Conservation (phyloP, 2,888 invertebrate genomes). For the Chymomyza caudatula region DNA sequence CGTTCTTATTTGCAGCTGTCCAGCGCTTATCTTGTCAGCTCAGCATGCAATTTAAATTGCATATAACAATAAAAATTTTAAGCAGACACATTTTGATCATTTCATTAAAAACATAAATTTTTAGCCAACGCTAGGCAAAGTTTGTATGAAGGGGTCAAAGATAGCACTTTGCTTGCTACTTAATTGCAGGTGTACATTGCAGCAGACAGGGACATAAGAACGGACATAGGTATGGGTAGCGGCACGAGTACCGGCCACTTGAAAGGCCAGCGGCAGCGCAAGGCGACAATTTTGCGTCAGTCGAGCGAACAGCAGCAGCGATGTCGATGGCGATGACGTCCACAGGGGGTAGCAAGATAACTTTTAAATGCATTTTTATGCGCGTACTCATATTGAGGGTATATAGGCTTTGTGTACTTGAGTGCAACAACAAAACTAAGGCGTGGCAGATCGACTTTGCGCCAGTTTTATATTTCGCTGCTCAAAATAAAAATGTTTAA, state of each 20-base stretch:
- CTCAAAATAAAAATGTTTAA: too few species aligned
- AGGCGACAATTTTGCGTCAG: conserved; percentile 72
- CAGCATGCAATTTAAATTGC: conserved; percentile 50
- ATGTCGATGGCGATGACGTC: conserved; percentile 3
- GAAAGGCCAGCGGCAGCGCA: conserved; percentile 23
- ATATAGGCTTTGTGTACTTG: neutral
- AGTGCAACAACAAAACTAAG: neutral
- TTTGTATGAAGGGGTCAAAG: conserved; percentile 22
- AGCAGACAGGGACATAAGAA: conserved; percentile 12
- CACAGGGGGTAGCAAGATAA: neutral
- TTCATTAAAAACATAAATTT: conserved; percentile 48
- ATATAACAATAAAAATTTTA: conserved; percentile 22
- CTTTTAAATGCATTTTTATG: neutral
- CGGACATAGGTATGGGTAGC: neutral
- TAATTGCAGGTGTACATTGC: conserved; percentile 68
- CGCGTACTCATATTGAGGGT: neutral
- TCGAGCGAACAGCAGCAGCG: conserved; percentile 50
- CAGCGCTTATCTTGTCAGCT: conserved; percentile 19
- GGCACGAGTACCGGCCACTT: neutral
- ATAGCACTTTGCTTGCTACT: conserved; percentile 28
- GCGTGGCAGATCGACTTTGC: too few species aligned
- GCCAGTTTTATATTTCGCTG: too few species aligned
- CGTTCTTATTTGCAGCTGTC: too few species aligned
- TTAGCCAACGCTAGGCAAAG: neutral
- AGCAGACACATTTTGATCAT: conserved; percentile 52